Conservation (phyloP, 2,113 vertebrate species). For the Pagrus major region DNA sequence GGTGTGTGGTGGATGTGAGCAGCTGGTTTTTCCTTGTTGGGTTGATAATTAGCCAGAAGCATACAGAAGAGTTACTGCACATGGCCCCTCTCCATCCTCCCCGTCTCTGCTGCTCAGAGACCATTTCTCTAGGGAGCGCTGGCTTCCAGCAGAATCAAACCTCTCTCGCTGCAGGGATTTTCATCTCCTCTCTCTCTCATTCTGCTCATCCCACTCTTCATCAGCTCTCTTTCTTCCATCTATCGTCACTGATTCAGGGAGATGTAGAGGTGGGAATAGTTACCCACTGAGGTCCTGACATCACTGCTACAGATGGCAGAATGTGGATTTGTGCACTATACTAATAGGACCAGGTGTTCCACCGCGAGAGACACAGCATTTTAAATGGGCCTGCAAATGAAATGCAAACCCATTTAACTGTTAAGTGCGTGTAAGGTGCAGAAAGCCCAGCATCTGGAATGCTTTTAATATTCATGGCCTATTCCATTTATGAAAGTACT, state of each 20-base stretch:
- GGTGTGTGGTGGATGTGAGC: slow-evolving; percentile 55
- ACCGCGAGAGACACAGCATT: slow-evolving; percentile 62
- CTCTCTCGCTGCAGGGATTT: slow-evolving; percentile 56
- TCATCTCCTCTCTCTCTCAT: slow-evolving; percentile 47
- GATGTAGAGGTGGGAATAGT: slow-evolving; percentile 68
- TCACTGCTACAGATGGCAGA: slow-evolving; percentile 73
- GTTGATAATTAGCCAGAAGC: slow-evolving; percentile 65
- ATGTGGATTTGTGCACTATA: slow-evolving; percentile 70
- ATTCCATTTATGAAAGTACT: slow-evolving; percentile 60
- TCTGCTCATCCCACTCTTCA: slow-evolving; percentile 52
- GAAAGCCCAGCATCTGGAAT: slow-evolving; percentile 66
- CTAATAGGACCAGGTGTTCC: slow-evolving; percentile 79
- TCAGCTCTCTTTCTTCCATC: slow-evolving; percentile 57
- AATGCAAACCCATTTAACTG: slow-evolving; percentile 72
- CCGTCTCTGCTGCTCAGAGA: slow-evolving; percentile 33
- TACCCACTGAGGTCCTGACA: slow-evolving; percentile 70
- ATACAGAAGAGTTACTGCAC: slow-evolving; percentile 44
- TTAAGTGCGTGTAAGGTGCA: slow-evolving; percentile 64
- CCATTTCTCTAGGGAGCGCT: slow-evolving; percentile 51
- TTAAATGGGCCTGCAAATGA: slow-evolving; percentile 66
- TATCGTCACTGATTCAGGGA: slow-evolving; percentile 49
- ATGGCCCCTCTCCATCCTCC: slow-evolving; percentile 43
- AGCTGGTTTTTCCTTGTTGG: slow-evolving; percentile 65
- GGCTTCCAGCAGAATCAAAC: slow-evolving; percentile 48
- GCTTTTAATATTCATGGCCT: slow-evolving; percentile 66